Base-by-base conservation (phyloP, 2,113 vertebrate genomes). In the Quiscalus mexicanus region DNA sequence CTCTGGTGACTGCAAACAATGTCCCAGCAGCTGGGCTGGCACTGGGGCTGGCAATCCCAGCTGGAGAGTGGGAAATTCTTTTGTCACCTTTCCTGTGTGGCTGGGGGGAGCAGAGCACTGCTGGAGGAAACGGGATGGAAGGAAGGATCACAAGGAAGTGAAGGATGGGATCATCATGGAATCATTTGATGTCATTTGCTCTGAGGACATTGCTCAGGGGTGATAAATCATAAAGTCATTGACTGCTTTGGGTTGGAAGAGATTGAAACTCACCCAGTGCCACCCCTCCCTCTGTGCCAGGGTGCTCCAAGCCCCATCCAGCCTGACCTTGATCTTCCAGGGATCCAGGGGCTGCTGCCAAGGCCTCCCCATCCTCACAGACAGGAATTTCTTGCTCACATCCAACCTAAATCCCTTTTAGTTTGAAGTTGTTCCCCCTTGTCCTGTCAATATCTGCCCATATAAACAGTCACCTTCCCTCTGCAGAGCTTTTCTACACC, bases 11-110 rank as follows among this genome's bases (percentile, higher is more conserved):
- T 24, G 33, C 14, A 22, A 31, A 12, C 9, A 3, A 13, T 13
- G 22, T 44, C 42, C 31, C 50, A 14, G 8, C 68, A 4, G 25
- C 41, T 59, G 53, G 44, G 10, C 5, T 21, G 4, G 2, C 9
- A 2, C 10, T 41, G 58, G 18, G 7, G 1, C 11, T 37, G 6
- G 24, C 21, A 42, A 0, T 16, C 5, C 11, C n/a, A 13, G 17
- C 2, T 63, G 42, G 35, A 55, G 9, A 58, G 9, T 5, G 0
- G 2, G 39, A 27, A 8, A 5, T 13, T 14, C 15, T 9, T 21
- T n/a, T 79, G 19, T 33, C 35, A 7, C 30, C 14, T 25, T 18
- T 33, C 31, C 42, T 21, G 71, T 15, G 1, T 63, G 56, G 20
- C 55, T 20, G 41, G 9, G 24, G 24, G 21, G 41, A 81, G 33